phyloP scores from a whole-genome alignment of 2,113 vertebrate species.

The Dasyornis broadbenti region DNA sequence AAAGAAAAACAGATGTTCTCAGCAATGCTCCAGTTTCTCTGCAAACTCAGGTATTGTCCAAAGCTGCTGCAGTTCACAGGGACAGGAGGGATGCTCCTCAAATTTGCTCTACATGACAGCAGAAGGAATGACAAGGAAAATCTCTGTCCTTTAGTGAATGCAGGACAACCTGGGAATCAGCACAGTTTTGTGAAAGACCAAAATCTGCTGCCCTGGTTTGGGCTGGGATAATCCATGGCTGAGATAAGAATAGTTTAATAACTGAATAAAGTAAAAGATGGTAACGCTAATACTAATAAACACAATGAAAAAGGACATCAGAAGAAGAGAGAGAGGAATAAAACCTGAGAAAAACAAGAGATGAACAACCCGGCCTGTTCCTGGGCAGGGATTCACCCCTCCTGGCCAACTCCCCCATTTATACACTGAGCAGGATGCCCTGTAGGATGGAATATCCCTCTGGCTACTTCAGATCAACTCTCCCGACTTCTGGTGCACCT shows the following conservation, averaged over 20 bases:
- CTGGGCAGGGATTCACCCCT: background rate
- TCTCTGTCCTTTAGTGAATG: background rate
- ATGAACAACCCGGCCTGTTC: background rate
- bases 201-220: background rate
- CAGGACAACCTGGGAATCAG: background rate
- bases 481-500: background rate
- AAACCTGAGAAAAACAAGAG: background rate
- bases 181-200: background rate
- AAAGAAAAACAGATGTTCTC: slow-evolving; percentile 23
- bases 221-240: background rate
- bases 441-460: background rate
- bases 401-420: background rate
- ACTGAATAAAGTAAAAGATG: background rate
- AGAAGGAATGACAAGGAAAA: background rate
- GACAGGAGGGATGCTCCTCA: background rate
- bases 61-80: background rate
- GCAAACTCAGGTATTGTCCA: slow-evolving; percentile 7
- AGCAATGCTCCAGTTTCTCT: background rate
- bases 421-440: background rate
- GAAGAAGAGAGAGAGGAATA: background rate
- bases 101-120: background rate
- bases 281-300: background rate
- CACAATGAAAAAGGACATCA: background rate
- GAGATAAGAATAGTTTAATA: background rate
- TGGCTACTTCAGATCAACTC: background rate